Base-by-base conservation (phyloP, 2,888 invertebrate genomes). In the Adelphocoris suturalis region DNA sequence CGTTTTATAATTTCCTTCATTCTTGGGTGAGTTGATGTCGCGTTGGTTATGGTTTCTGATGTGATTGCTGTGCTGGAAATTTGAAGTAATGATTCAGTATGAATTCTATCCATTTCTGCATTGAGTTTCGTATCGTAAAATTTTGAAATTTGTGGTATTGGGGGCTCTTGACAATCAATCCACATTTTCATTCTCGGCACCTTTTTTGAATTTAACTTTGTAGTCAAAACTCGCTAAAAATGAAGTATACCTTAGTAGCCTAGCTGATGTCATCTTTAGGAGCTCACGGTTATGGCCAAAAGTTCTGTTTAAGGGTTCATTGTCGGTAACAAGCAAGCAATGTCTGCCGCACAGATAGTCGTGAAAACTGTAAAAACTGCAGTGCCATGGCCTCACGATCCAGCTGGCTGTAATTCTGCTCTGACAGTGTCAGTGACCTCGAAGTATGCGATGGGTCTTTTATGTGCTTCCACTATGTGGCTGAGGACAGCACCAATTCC, bases 331-430 rank as follows among this genome's bases (percentile, higher is more conserved):
- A 7, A 90, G 78, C 2, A 23, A 13, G 19, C 90, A 90, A 68
- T n/a, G 27, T 52, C 28, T 5, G 2, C 90, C 90, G 47, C 89
- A 88, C 7, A 90, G 14, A 19, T 76, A 86, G 19, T 90, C 89
- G 78, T 46, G 85, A 55, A 90, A n/a, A 86, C 85, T 3, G 5
- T 89, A 55, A 88, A 91, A 87, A 90, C 87, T 1, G n/a, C n/a
- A 91, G 86, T 13, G 90, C 90, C 2, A 89, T 46, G 13, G 90
- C 91, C 89, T 91, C 91, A 27, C 90, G 84, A 86, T 91, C 90
- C 1, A 91, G 81, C 28, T 48, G 82, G 27, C 82, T 82, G 57
- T 85, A 85, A n/a, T 85, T 85, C 12, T 23, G 85, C 27, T 85
- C 85, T 85, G 11, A 13, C 5, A 5, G 85, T 55, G 12, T 55